phyloP scores from a whole-genome alignment of 2,888 invertebrate genomes.

The Epinotia bilunana region DNA sequence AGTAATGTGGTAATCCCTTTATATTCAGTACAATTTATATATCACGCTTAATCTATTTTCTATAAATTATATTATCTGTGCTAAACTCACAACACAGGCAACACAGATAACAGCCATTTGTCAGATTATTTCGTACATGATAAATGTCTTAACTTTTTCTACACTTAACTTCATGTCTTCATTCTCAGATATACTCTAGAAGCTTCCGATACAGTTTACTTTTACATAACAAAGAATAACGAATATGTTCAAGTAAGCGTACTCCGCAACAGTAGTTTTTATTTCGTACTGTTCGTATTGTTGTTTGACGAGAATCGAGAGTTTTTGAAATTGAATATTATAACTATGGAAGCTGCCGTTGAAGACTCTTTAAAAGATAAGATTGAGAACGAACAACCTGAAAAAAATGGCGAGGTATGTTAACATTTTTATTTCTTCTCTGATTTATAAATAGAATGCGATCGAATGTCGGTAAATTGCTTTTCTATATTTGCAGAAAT shows the following conservation, averaged over 20 bases:
- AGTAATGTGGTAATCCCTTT: neutral
- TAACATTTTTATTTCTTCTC: slow-evolving; percentile 49
- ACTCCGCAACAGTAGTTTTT: slow-evolving; percentile 12
- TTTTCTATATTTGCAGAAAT: slow-evolving; percentile 46
- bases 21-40: neutral
- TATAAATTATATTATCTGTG: slow-evolving; percentile 20
- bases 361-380: slow-evolving; percentile 68
- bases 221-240: neutral
- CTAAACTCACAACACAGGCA: neutral
- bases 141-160: neutral
- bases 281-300: slow-evolving; percentile 49
- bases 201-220: accelerated
- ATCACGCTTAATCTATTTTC: neutral
- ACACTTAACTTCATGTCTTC: neutral
- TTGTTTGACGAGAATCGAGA: slow-evolving; percentile 38
- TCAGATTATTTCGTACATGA: neutral
- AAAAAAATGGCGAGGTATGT: slow-evolving; percentile 65
- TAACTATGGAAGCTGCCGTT: slow-evolving; percentile 68
- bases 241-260: slow-evolving; percentile 8
- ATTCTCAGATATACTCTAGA: neutral
- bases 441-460: slow-evolving; percentile 75
- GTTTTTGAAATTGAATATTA: slow-evolving; percentile 30
- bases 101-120: slow-evolving; percentile 19
- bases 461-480: slow-evolving; percentile 69
- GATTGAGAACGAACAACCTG: slow-evolving; percentile 58